These are phyloP conservation scores for Pachymerium ferrugineum DNA, from an alignment of 2,888 invertebrate genomes.

Conservation along the genomic window DNA sequence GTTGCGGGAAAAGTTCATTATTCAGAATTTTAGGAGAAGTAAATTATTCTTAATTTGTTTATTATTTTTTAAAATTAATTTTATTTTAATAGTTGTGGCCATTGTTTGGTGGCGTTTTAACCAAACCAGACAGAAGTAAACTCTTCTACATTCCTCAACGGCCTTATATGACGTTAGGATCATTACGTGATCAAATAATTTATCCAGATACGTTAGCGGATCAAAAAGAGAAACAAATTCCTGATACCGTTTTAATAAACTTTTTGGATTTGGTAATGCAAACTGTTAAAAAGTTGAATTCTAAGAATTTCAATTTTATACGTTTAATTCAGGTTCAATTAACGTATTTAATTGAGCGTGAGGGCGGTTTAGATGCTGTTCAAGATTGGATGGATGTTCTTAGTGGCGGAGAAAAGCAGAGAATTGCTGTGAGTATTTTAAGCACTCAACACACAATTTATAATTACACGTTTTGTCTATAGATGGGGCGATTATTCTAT, in stretches of 20 bases:
- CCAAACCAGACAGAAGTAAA: slow-evolving; percentile 91
- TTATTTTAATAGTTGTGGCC: slow-evolving; percentile 71
- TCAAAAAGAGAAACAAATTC: slow-evolving; percentile 61
- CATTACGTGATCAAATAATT: slow-evolving; percentile 82
- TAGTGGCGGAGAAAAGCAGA: slow-evolving; percentile 96
- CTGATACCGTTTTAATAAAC: slow-evolving; percentile 63
- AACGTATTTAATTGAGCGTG: slow-evolving; percentile 72
- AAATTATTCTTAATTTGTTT: slow-evolving; percentile 29
- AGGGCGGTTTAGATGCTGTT: slow-evolving; percentile 82
- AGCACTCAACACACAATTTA: not conserved
- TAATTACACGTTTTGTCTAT: slow-evolving; percentile 37
- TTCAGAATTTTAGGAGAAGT: slow-evolving; percentile 91
- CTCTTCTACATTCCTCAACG: slow-evolving; percentile 91
- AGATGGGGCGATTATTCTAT: slow-evolving; percentile 96
- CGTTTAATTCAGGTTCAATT: slow-evolving; percentile 61
- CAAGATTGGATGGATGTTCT: slow-evolving; percentile 99
- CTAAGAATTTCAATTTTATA: not conserved
- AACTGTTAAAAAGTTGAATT: not conserved
- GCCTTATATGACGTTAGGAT: slow-evolving; percentile 97
- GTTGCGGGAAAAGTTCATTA: slow-evolving; percentile 94
- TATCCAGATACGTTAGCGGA: slow-evolving; percentile 81
- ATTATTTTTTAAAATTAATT: slow-evolving; percentile 23
- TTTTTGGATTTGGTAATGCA: slow-evolving; percentile 71
- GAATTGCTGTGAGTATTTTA: slow-evolving; percentile 82
- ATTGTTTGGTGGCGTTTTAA: slow-evolving; percentile 83